These are phyloP conservation scores for Sus cebifrons DNA, from an alignment of 2,797 vertebrate genomes.

Conservation along the genomic window DNA sequence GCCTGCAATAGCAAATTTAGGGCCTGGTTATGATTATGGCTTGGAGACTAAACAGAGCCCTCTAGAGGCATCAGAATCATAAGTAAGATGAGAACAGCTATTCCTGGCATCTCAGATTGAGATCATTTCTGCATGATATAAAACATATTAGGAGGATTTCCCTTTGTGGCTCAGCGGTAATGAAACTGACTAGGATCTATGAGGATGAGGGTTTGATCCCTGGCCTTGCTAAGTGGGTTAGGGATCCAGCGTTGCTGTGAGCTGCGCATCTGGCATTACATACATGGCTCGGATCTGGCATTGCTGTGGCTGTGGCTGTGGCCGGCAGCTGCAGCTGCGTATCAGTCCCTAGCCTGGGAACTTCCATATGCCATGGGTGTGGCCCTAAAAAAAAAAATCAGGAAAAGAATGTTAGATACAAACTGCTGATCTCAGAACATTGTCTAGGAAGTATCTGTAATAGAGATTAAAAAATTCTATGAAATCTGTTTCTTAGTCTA, in stretches of 20 bases:
- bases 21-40: background rate
- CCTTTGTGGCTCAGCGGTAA: too few relatives aligned
- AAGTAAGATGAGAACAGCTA: background rate
- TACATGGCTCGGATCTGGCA: too few relatives aligned
- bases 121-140: background rate
- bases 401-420: background rate
- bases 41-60: background rate
- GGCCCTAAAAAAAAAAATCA: background rate
- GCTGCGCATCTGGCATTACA: too few relatives aligned
- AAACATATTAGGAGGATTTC: background rate
- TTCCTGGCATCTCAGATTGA: background rate
- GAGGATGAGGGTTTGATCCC: too few relatives aligned
- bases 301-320: too few relatives aligned
- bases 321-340: too few relatives aligned
- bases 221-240: too few relatives aligned
- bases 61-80: background rate
- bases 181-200: too few relatives aligned
- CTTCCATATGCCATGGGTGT: too few relatives aligned
- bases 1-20: slow-evolving; percentile 35
- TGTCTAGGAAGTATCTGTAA: background rate
- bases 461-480: slow-evolving; percentile 1
- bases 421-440: background rate
- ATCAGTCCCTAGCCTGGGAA: too few relatives aligned
- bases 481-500: slow-evolving; percentile 39
- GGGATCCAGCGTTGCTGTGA: too few relatives aligned